Percentiles rank a stretch among this genome's conserved stretches.
Evolutionary conservation across 2,113 vertebrate genomes (phyloP).

Genomic region (Alligator sinensis): DNA sequence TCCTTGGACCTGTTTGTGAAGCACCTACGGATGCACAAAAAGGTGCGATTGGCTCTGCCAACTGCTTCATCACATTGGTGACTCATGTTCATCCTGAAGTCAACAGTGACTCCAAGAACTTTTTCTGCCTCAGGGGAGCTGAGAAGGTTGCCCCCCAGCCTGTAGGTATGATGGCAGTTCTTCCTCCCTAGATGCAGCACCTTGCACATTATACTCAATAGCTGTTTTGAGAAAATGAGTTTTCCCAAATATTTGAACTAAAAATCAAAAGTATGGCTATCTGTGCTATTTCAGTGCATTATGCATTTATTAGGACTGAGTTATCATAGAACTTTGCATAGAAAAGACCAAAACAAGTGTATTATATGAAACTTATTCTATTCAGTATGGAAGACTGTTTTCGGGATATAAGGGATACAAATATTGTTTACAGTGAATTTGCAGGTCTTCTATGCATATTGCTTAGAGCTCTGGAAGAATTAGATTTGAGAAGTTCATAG

Average conservation of each 20-base stretch:
- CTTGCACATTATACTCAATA: neutral
- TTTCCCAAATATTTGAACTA: neutral
- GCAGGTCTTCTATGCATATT: constrained; percentile 3
- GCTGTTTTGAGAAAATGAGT: constrained; percentile 8
- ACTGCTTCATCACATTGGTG: too few relatives aligned
- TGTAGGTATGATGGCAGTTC: too few relatives aligned
- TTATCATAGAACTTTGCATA: neutral
- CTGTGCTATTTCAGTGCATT: neutral
- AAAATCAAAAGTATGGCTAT: constrained; percentile 47
- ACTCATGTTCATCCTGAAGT: too few relatives aligned
- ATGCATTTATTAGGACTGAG: neutral
- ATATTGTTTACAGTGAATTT: constrained; percentile 32
- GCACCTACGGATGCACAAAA: too few relatives aligned
- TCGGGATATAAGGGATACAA: neutral
- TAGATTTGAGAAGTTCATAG: constrained; percentile 1
- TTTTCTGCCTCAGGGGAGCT: too few relatives aligned
- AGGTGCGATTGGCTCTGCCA: too few relatives aligned
- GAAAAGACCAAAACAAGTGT: constrained; percentile 13
- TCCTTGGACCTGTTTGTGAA: too few relatives aligned
- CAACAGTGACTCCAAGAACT: too few relatives aligned
- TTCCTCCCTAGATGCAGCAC: too few relatives aligned
- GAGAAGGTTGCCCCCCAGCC: too few relatives aligned
- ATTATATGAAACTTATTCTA: constrained; percentile 29
- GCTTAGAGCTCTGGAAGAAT: constrained; percentile 12
- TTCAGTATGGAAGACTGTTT: neutral